phyloP scores from a whole-genome alignment of 2,113 vertebrate genomes.

The Nettapus auritus region DNA sequence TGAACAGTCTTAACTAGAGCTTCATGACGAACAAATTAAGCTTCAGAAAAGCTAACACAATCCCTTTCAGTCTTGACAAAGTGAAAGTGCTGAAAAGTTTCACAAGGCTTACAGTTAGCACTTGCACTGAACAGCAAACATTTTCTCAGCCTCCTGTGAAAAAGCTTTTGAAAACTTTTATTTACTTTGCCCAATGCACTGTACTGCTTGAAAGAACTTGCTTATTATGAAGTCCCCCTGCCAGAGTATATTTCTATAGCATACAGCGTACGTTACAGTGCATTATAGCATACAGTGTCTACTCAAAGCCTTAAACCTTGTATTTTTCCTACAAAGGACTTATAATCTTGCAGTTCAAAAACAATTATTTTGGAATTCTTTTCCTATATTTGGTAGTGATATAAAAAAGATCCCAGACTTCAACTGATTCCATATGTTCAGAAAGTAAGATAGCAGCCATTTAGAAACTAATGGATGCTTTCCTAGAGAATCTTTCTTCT shows the following conservation, averaged over 20 bases:
- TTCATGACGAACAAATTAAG: background rate
- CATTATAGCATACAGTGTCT: background rate
- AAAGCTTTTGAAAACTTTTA: background rate
- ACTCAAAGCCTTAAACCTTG: background rate
- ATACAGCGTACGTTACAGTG: too few relatives aligned
- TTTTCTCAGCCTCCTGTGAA: background rate
- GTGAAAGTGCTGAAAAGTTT: background rate
- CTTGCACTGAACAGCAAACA: background rate
- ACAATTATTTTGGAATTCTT: background rate
- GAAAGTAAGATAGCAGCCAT: background rate
- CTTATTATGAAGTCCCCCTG: background rate
- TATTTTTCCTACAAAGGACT: background rate
- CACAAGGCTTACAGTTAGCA: background rate
- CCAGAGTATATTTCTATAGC: background rate
- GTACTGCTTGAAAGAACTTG: background rate
- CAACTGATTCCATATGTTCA: background rate
- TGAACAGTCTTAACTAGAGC: background rate
- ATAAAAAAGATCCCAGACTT: background rate
- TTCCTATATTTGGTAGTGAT: background rate
- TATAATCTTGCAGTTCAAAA: background rate
- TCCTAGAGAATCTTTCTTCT: background rate
- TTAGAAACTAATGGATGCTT: background rate
- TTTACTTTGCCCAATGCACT: background rate
- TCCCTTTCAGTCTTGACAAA: background rate
- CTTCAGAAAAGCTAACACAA: background rate